Base-by-base conservation (phyloP, 2,113 vertebrate species). In the Apaloderma vittatum region DNA sequence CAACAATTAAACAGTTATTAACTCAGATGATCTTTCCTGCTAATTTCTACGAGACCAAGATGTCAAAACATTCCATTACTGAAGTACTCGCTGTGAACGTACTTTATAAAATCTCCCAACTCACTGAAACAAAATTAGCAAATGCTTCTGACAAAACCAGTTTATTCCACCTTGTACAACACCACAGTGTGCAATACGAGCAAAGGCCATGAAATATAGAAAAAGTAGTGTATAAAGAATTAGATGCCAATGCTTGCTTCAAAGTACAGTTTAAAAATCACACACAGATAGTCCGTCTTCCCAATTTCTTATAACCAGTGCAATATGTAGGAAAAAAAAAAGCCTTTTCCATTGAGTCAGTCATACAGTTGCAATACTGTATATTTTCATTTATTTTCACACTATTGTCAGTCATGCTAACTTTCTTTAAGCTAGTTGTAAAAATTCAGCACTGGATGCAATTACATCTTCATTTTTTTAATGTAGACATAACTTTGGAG, bases 11-110 rank as follows among this genome's bases (percentile, higher is more conserved):
- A 40, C 52, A 23, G 51, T 74, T 51, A 72, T 55, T 82, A 86
- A 74, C 26, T 23, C 40, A 19, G 8, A 54, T 23, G 22, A 71
- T 37, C 27, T 67, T 58, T 81, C 37, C 45, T 48, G 55, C 24
- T 72, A 15, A 75, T 55, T 75, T 75, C 48, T 5, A 16, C 4
- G 37, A 84, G 29, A 49, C 52, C 78, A 91, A 89, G 73, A 85
- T 4, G n/a, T 27, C 5, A 0, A 3, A 52, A 67, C 18, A 61
- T 24, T 67, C 32, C 59, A 6, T 48, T 51, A 81, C 24, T 55
- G 17, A 71, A 48, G 52, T 2, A 16, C 29, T 80, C 0, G 0
- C 32, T 59, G n/a, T 11, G 52, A 91, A 72, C 1, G 15, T 24
- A 88, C 23, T 52, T 72, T 21, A 32, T 8, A 77, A 74, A 87